phyloP scores from a whole-genome alignment of 2,888 invertebrate genomes.

The Volucella bombylans region DNA sequence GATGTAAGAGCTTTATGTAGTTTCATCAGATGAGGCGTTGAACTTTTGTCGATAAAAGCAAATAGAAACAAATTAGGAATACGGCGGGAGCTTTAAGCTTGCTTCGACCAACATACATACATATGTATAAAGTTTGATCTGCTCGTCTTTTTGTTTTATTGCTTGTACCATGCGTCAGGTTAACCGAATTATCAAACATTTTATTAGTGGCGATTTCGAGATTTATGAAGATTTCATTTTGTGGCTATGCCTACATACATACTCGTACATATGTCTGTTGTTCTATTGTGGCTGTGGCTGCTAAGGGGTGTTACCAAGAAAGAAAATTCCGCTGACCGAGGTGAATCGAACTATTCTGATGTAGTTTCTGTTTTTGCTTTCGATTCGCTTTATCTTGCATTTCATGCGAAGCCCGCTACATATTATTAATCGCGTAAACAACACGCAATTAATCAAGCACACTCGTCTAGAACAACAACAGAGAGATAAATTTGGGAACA shows the following conservation, averaged over 20 bases:
- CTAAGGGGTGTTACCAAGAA: slow-evolving; percentile 23
- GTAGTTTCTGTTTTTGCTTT: slow-evolving; percentile 14
- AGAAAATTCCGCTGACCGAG: slow-evolving; percentile 30
- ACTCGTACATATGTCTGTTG: too few species aligned
- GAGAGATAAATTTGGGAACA: neutral
- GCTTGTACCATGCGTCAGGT: neutral
- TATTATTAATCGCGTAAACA: too few species aligned
- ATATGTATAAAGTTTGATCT: too few species aligned
- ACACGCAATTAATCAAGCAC: too few species aligned
- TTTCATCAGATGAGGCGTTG: slow-evolving; percentile 58
- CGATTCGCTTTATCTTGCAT: neutral
- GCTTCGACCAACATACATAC: too few species aligned
- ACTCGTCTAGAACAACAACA: neutral
- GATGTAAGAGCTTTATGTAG: slow-evolving; percentile 56
- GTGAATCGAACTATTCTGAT: neutral
- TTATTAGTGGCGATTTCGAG: neutral
- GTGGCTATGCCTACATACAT: too few species aligned
- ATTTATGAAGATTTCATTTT: neutral
- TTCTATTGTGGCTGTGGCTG: neutral
- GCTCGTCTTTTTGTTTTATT: neutral
- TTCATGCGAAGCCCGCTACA: neutral
- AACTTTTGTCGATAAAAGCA: neutral
- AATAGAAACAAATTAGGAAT: slow-evolving; percentile 3
- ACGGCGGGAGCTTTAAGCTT: too few species aligned
- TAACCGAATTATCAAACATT: slow-evolving; percentile 12